phyloP scores from a whole-genome alignment of 92 coral and sea anemone genomes.

The Palythoa caribaeorum region DNA sequence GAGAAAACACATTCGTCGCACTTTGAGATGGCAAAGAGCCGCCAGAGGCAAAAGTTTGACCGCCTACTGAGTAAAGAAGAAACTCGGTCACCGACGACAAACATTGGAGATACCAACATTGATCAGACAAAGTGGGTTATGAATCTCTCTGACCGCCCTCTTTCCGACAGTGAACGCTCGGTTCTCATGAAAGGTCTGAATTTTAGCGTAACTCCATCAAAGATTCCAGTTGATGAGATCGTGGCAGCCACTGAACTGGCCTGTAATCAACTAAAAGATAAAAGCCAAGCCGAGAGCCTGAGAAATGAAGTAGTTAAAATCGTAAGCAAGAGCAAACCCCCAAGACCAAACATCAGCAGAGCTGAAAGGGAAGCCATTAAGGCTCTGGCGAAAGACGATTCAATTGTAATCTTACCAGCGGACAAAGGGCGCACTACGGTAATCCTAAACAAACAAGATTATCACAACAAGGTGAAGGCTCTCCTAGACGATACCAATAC shows the following conservation, averaged over 20 bases:
- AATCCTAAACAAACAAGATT: constrained; percentile 34
- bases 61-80: constrained; percentile 32
- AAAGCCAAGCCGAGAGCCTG: constrained; percentile 44
- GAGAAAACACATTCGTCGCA: constrained; percentile 9
- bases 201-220: constrained; percentile 45
- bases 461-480: constrained; percentile 25
- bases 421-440: constrained; percentile 49
- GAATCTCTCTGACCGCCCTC: constrained; percentile 36
- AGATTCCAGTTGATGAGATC: constrained; percentile 33
- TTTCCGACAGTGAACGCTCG: constrained; percentile 17
- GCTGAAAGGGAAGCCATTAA: constrained; percentile 47
- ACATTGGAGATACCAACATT: constrained; percentile 16
- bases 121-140: constrained; percentile 24
- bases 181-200: constrained; percentile 52
- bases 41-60: constrained; percentile 45
- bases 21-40: constrained; percentile 37
- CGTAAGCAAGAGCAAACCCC: constrained; percentile 47
- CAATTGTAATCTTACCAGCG: constrained; percentile 32
- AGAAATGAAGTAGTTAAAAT: constrained; percentile 39
- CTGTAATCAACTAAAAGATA: constrained; percentile 40
- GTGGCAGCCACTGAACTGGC: constrained; percentile 46
- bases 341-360: constrained; percentile 49
- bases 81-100: constrained; percentile 8
- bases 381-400: constrained; percentile 31
- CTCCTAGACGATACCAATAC: constrained; percentile 31